A percentile compares a stretch with the other conserved stretches of the same genome.
phyloP scores from a whole-genome alignment of 2,888 invertebrate species.

The Neocrepidodera transversa region DNA sequence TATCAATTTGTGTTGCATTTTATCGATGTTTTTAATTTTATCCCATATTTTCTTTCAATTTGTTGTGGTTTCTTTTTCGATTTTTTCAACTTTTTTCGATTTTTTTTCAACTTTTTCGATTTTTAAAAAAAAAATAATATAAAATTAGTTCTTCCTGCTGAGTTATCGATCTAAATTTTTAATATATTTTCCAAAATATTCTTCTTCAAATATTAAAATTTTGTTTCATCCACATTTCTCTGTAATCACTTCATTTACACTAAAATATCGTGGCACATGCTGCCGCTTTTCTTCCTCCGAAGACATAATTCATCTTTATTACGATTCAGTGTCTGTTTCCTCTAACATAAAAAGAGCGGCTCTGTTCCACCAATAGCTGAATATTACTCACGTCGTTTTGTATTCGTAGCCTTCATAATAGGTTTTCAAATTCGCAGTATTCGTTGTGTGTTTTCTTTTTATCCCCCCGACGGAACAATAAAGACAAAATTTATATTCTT shows the following conservation, averaged over 20 bases:
- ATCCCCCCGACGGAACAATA: background rate
- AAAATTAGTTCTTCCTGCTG: too few relatives aligned
- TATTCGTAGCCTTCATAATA: constrained; percentile 17
- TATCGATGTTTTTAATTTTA: too few relatives aligned
- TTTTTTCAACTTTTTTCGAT: too few relatives aligned
- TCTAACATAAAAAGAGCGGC: constrained; percentile 15
- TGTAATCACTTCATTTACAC: background rate
- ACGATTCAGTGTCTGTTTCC: constrained; percentile 21
- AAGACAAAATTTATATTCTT: constrained; percentile 2
- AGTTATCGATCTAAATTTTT: too few relatives aligned
- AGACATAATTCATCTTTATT: constrained; percentile 21
- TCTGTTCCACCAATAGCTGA: constrained; percentile 16
- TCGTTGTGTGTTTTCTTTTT: constrained; percentile 1
- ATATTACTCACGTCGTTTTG: constrained; percentile 22
- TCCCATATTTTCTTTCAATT: too few relatives aligned
- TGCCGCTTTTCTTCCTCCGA: constrained; percentile 1
- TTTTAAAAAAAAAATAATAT: too few relatives aligned
- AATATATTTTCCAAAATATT: too few relatives aligned
- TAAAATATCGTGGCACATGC: constrained; percentile 9
- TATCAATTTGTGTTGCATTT: too few relatives aligned
- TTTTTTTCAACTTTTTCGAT: too few relatives aligned
- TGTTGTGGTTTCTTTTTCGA: too few relatives aligned
- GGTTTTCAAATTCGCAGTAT: constrained; percentile 18
- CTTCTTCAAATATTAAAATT: too few relatives aligned
- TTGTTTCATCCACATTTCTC: background rate